Conservation (phyloP, 2,113 vertebrate genomes). For the Piprites chloris region DNA sequence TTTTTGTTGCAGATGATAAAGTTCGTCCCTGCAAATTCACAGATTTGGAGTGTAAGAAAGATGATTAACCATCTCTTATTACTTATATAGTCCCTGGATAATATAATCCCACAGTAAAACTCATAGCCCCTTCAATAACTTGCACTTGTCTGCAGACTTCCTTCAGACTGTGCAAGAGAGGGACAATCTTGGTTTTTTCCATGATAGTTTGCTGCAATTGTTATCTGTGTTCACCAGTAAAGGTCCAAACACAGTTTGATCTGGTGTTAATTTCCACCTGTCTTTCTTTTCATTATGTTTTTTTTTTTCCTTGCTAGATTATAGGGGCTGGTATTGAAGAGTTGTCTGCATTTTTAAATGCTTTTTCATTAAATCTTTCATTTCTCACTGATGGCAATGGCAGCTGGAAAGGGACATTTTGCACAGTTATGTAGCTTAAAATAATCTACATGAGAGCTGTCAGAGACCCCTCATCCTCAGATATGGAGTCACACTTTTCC, state of each 20-base stretch:
- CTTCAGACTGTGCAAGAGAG: neutral
- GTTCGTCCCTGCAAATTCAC: neutral
- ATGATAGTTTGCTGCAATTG: neutral
- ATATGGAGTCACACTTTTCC: neutral
- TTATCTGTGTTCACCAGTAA: neutral
- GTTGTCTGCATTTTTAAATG: neutral
- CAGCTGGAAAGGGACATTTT: neutral
- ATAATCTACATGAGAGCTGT: neutral
- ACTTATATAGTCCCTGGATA: neutral
- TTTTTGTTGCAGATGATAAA: neutral
- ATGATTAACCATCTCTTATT: neutral
- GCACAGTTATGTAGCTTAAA: neutral
- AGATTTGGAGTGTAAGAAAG: neutral
- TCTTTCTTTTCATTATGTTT: neutral
- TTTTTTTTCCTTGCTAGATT: neutral
- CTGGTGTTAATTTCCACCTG: neutral
- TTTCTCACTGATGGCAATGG: neutral
- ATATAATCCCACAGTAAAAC: neutral
- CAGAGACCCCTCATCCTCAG: neutral
- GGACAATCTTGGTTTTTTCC: neutral
- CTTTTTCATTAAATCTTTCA: neutral
- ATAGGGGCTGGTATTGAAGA: neutral
- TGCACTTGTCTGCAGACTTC: neutral
- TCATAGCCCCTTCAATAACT: neutral
- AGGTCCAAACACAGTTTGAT: neutral